These are phyloP conservation scores for Maylandia zebra DNA, from an alignment of 2,113 vertebrate species.

Conservation along the genomic window DNA sequence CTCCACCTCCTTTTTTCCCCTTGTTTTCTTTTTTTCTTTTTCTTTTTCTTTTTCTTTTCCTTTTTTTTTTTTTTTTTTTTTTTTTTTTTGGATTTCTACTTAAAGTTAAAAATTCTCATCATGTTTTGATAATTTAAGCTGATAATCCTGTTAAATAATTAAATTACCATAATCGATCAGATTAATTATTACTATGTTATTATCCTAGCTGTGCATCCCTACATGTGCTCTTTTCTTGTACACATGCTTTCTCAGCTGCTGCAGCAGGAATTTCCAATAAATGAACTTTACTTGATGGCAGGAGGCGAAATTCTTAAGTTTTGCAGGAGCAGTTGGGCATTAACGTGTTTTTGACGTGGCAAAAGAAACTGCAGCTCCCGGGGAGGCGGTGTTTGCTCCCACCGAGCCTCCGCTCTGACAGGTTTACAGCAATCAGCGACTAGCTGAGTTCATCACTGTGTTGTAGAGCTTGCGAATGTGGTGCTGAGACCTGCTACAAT, in stretches of 20 bases:
- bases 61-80: no score
- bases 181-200: not conserved
- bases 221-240: not conserved
- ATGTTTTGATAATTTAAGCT: not conserved
- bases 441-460: not conserved
- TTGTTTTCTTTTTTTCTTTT: not conserved
- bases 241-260: fast-evolving
- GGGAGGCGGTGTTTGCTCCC: not conserved
- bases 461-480: not conserved
- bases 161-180: not conserved
- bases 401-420: not conserved
- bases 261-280: not conserved
- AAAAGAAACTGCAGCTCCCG: not conserved
- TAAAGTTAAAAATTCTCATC: not conserved
- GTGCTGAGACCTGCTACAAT: not conserved
- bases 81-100: not conserved
- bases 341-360: not conserved
- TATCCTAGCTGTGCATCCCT: not conserved
- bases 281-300: no score
- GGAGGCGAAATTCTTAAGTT: not conserved
- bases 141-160: not conserved
- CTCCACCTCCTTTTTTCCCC: not conserved
- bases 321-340: not conserved
- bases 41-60: fast-evolving
- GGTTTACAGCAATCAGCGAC: not conserved